These are phyloP conservation scores for Drosophila setosimentum DNA, from an alignment of 2,888 invertebrate species.

Conservation along the genomic window DNA sequence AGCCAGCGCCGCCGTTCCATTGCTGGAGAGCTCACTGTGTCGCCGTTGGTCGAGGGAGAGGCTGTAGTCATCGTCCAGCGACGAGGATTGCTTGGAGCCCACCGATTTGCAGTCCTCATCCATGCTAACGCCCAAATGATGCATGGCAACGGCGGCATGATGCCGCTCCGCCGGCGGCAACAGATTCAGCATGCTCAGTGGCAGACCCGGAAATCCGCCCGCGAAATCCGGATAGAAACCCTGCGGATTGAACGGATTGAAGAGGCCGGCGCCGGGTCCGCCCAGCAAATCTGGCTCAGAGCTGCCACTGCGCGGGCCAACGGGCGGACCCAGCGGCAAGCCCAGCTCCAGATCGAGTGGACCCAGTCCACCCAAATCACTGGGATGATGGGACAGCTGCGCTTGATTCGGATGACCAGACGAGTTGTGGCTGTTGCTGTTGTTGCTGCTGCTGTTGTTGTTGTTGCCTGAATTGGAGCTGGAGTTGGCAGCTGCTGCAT, in stretches of 20 bases:
- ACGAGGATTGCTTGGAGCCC: slow-evolving; percentile 87
- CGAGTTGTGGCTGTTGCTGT: slow-evolving; percentile 24
- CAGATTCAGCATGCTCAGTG: slow-evolving; percentile 93
- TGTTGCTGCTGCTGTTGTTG: slow-evolving; percentile 23
- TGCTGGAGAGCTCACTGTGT: slow-evolving; percentile 52
- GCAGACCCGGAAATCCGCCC: slow-evolving; percentile 91
- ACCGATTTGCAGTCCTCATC: slow-evolving; percentile 89
- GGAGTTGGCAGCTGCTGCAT: slow-evolving; percentile 9
- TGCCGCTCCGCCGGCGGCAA: slow-evolving; percentile 90
- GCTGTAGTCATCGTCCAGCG: slow-evolving; percentile 87
- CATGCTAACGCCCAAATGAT: slow-evolving; percentile 86
- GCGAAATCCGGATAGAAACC: slow-evolving; percentile 94
- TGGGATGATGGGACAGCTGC: slow-evolving; percentile 56
- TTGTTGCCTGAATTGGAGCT: slow-evolving; percentile 27
- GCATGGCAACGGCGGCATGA: slow-evolving; percentile 87
- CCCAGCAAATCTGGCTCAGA: slow-evolving; percentile 89
- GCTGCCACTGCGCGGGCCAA: slow-evolving; percentile 88
- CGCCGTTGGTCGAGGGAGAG: slow-evolving; percentile 74
- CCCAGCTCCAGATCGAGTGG: slow-evolving; percentile 74
- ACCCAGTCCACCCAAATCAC: slow-evolving; percentile 58
- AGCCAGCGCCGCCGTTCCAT: slow-evolving; percentile 51
- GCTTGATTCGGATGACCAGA: slow-evolving; percentile 20
- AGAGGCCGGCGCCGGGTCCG: slow-evolving; percentile 87
- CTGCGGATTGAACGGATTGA: slow-evolving; percentile 90
- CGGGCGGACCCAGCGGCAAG: slow-evolving; percentile 64